Conservation (phyloP, 2,888 invertebrate genomes). For the Prosopocoilus inquinatus region DNA sequence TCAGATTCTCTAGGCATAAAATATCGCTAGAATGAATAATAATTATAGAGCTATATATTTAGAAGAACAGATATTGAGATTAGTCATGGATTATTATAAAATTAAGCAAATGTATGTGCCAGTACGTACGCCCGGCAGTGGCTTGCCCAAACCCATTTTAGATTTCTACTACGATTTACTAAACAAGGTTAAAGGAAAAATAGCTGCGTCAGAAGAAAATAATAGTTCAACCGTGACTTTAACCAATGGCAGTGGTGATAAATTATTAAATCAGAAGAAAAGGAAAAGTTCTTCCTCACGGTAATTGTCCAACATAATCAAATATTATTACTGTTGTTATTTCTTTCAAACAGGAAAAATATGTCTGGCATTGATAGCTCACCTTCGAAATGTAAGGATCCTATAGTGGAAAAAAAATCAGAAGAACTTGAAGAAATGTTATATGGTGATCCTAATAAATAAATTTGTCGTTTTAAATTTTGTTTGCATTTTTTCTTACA, state of each 20-base stretch:
- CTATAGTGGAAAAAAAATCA: constrained; percentile 14
- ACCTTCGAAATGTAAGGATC: constrained; percentile 1
- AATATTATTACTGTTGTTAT: neutral
- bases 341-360: neutral
- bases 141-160: constrained; percentile 38
- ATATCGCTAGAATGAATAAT: neutral
- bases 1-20: neutral
- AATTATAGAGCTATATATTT: constrained; percentile 38
- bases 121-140: constrained; percentile 40
- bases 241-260: too few relatives aligned
- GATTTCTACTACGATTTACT: constrained; percentile 42
- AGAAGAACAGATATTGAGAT: constrained; percentile 43
- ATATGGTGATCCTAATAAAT: constrained; percentile 25
- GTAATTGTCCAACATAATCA: too few relatives aligned
- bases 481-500: neutral
- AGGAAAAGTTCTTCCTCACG: too few relatives aligned
- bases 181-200: constrained; percentile 20
- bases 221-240: too few relatives aligned
- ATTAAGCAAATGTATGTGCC: constrained; percentile 47
- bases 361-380: neutral
- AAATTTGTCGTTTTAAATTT: neutral
- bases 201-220: neutral
- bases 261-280: too few relatives aligned
- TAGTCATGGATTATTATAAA: constrained; percentile 45
- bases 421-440: constrained; percentile 32